A percentile compares a stretch with the other conserved stretches of the same genome.
Conservation (phyloP, 2,797 vertebrate genomes). For the Ctenochaetus hawaiiensis region DNA sequence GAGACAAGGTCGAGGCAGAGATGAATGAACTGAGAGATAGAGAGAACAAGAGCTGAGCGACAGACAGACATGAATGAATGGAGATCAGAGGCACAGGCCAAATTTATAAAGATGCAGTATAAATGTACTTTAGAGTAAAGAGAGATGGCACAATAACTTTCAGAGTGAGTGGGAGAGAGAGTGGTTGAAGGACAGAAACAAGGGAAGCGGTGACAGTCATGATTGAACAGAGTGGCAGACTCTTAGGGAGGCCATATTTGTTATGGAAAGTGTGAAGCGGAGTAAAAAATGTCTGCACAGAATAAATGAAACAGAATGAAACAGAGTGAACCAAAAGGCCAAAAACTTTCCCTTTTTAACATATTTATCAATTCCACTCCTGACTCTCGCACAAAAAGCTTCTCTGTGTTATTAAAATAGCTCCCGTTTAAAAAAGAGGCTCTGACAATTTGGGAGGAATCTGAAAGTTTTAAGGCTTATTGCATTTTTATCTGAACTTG, state of each 20-base stretch:
- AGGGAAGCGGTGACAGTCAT: slow-evolving; percentile 35
- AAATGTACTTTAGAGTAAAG: slow-evolving; percentile 36
- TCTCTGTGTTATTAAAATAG: not conserved
- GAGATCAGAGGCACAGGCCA: slow-evolving; percentile 32
- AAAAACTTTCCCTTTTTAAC: slow-evolving; percentile 11
- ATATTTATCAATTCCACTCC: slow-evolving; percentile 19
- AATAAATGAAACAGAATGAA: slow-evolving; percentile 45
- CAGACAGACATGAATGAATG: slow-evolving; percentile 54
- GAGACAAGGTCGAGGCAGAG: slow-evolving; percentile 35
- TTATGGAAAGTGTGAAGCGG: slow-evolving; percentile 41
- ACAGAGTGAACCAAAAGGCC: slow-evolving; percentile 12
- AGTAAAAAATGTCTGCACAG: slow-evolving; percentile 19
- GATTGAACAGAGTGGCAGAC: slow-evolving; percentile 55
- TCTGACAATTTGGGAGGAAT: not conserved
- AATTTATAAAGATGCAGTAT: slow-evolving; percentile 45
- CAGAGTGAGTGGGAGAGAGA: slow-evolving; percentile 23
- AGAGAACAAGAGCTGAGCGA: slow-evolving; percentile 17
- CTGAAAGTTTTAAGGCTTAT: not conserved
- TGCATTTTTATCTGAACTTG: not conserved
- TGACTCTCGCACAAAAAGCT: not conserved
- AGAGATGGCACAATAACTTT: slow-evolving; percentile 24
- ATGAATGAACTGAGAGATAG: not conserved
- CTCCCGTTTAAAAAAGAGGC: not conserved
- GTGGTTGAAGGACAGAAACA: slow-evolving; percentile 48
- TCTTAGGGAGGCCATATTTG: slow-evolving; percentile 51